A percentile compares a stretch with the other conserved stretches of the same genome.
Conservation (phyloP, 2,888 invertebrate species). For the Ommatoiulus sabulosus region DNA sequence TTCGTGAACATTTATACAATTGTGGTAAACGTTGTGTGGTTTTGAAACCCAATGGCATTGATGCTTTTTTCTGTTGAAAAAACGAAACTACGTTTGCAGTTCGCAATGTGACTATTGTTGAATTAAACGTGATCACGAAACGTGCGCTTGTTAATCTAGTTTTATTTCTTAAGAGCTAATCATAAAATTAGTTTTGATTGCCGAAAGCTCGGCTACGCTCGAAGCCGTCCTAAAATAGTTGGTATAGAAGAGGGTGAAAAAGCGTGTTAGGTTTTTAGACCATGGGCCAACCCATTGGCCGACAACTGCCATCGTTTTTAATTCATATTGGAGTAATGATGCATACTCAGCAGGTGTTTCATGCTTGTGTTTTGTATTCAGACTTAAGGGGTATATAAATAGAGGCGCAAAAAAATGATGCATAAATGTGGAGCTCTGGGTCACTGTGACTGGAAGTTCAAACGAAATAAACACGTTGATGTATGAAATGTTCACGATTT, state of each 20-base stretch:
- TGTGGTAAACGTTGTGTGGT: background rate
- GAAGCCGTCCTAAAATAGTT: background rate
- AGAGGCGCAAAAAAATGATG: slow-evolving; percentile 1
- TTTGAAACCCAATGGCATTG: background rate
- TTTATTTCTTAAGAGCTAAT: slow-evolving; percentile 19
- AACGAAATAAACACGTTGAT: slow-evolving; percentile 11
- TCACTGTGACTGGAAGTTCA: slow-evolving; percentile 25
- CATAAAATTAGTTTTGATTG: slow-evolving; percentile 2
- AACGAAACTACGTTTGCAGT: background rate
- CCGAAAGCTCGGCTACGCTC: background rate
- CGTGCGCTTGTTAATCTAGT: slow-evolving; percentile 27
- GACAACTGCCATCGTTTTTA: slow-evolving; percentile 34
- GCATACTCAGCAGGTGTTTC: slow-evolving; percentile 34
- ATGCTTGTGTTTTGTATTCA: slow-evolving; percentile 29
- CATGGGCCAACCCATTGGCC: slow-evolving; percentile 34
- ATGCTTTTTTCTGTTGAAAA: background rate
- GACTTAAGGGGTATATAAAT: slow-evolving; percentile 26
- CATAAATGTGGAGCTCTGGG: slow-evolving; percentile 27
- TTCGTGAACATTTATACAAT: background rate
- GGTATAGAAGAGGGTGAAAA: slow-evolving; percentile 11
- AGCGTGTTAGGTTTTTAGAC: slow-evolving; percentile 34
- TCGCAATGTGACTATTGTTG: background rate
- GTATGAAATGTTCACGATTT: slow-evolving; percentile 34
- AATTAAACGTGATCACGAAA: slow-evolving; percentile 27
- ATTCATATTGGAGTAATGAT: slow-evolving; percentile 26